Base-by-base conservation (phyloP, 2,797 vertebrate species). In the Acrossocheilus fasciatus region DNA sequence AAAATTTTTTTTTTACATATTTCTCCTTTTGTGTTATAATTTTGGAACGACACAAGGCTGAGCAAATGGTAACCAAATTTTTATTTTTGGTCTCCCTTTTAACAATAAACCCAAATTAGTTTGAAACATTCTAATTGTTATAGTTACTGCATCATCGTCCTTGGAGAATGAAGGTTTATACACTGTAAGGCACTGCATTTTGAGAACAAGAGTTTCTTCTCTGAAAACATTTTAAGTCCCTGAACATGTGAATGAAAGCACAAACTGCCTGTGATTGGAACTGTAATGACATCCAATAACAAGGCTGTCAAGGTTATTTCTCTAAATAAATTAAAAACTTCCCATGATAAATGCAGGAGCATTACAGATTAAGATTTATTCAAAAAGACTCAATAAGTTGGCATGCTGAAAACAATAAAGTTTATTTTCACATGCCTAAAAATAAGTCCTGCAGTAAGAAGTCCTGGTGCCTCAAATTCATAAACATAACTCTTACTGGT, bases 341-440 rank as follows among this genome's bases (percentile, higher is more conserved):
- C 30, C 62, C 20, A 15, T 39, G 47, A 84, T 77, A 68, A 77
- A 41, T 30, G 23, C 23, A 77, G 62, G 69, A 17, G 36, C 8
- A 34, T 6, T 75, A 20, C 47, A 54, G 41, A 20, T 52, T 84
- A 75, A 74, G 43, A 87, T 91, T 90, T 89, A 91, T 66, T 77
- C 87, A 90, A 59, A 41, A 79, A 89, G 88, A 83, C 18, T 86
- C 91, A 91, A 93, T 92, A 93, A 89, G 86, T 78, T 86, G 73
- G 30, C 70, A 54, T 15, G 17, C 78, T 77, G 79, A 80, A 79
- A 90, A 83, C 69, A 91, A 84, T 83, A 72, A 77, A 89, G 83
- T 81, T 87, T 90, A 47, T 23, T 10, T 73, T 70, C 72, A 64
- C 84, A 73, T 39, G 72, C 72, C 84, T 41, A 64, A 68, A 72